Conservation (phyloP, 2,113 vertebrate genomes). For the Dermatemys mawii region DNA sequence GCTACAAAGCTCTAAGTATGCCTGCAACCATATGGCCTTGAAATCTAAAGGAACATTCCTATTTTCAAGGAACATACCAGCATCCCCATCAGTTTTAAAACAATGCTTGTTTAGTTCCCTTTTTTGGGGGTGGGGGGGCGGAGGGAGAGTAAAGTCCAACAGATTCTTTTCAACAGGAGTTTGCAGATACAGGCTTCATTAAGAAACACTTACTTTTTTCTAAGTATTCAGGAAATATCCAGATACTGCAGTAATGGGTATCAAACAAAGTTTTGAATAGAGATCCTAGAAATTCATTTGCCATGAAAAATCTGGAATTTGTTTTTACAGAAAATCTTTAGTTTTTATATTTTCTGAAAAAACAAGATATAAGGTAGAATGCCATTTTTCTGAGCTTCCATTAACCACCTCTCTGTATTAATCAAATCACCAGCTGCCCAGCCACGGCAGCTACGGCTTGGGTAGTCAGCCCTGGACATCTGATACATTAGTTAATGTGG, state of each 20-base stretch:
- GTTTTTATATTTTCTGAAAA: too few species aligned
- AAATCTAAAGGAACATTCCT: background rate
- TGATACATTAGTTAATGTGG: too few species aligned
- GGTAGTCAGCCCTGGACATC: too few species aligned
- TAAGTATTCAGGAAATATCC: background rate
- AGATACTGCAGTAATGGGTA: background rate
- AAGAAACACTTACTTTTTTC: background rate
- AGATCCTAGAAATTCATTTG: too few species aligned
- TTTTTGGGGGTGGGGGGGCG: background rate
- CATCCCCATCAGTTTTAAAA: background rate
- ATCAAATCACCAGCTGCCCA: too few species aligned
- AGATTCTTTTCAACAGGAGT: background rate
- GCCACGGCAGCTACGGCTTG: too few species aligned
- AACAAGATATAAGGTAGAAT: too few species aligned
- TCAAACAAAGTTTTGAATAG: background rate
- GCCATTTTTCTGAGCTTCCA: too few species aligned
- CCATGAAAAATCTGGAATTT: too few species aligned
- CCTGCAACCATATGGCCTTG: background rate
- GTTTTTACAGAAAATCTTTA: too few species aligned
- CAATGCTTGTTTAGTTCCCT: background rate
- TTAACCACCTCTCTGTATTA: too few species aligned
- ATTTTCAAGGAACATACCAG: background rate
- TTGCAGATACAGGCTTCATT: background rate
- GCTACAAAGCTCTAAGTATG: background rate
- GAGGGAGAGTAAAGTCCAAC: background rate